phyloP scores from a whole-genome alignment of 2,888 invertebrate species.

The Cerceris rybyensis region DNA sequence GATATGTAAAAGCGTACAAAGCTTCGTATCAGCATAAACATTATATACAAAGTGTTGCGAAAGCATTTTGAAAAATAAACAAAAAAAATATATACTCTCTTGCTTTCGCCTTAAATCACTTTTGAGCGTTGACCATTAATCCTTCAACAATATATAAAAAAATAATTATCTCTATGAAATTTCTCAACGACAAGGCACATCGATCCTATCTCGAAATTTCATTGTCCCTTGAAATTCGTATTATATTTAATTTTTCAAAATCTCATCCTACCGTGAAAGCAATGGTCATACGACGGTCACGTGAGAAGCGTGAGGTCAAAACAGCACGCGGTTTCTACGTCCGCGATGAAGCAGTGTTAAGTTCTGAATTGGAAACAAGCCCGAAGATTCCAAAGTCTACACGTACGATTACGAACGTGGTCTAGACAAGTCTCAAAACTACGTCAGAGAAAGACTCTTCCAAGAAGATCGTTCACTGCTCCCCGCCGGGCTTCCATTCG shows the following conservation, averaged over 20 bases:
- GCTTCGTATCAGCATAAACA: not conserved
- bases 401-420: constrained; percentile 10
- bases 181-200: too few species aligned
- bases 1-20: constrained; percentile 14
- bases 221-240: too few species aligned
- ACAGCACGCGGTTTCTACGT: constrained; percentile 1
- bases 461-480: constrained; percentile 42
- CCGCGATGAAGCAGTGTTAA: constrained; percentile 24
- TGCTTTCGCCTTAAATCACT: too few species aligned
- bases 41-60: constrained; percentile 19
- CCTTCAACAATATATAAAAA: too few species aligned
- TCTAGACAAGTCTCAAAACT: constrained; percentile 27
- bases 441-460: constrained; percentile 34
- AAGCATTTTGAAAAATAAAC: not conserved
- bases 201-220: too few species aligned
- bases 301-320: constrained; percentile 13
- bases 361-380: constrained; percentile 6
- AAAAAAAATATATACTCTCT: too few species aligned
- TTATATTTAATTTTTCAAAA: too few species aligned
- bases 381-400: constrained; percentile 17
- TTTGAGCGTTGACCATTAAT: too few species aligned
- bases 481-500: constrained; percentile 26
- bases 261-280: not conserved
- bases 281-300: constrained; percentile 3
- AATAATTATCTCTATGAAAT: too few species aligned